Conservation (phyloP, 2,888 invertebrate genomes). For the Teinopalpus imperialis region DNA sequence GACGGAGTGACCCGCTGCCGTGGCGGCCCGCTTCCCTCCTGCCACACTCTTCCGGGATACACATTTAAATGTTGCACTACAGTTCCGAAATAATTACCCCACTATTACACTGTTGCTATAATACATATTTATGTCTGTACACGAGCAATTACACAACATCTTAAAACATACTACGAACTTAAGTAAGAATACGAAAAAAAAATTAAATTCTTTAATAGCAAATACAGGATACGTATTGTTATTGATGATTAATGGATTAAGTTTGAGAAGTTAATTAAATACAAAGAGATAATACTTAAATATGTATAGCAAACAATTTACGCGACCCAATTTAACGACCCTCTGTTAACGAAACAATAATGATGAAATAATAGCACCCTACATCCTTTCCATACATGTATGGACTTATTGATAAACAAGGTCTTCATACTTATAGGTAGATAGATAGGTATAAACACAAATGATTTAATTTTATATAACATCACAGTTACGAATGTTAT, state of each 20-base stretch:
- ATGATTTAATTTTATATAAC: slow-evolving; percentile 68
- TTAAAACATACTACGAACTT: no score
- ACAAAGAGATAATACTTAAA: no score
- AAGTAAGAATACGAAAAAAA: no score
- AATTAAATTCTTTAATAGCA: no score
- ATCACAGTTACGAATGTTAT: slow-evolving; percentile 30
- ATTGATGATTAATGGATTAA: no score
- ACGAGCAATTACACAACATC: no score
- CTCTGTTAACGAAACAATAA: slow-evolving; percentile 18
- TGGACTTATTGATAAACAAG: slow-evolving; percentile 72
- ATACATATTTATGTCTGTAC: no score
- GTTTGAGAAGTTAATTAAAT: no score
- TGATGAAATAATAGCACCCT: slow-evolving; percentile 23
- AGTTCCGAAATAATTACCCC: background rate
- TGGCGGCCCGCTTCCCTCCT: slow-evolving; percentile 47
- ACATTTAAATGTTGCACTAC: slow-evolving; percentile 21
- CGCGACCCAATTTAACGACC: slow-evolving; percentile 13
- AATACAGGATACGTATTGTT: no score
- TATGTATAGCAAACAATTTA: slow-evolving; percentile 3
- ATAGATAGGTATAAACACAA: slow-evolving; percentile 62
- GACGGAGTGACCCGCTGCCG: slow-evolving; percentile 72
- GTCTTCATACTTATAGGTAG: slow-evolving; percentile 56
- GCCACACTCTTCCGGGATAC: slow-evolving; percentile 50
- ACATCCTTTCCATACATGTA: slow-evolving; percentile 35
- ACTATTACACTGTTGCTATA: no score